Base-by-base conservation (phyloP, 2,113 vertebrate genomes). In the Galeopterus variegatus region DNA sequence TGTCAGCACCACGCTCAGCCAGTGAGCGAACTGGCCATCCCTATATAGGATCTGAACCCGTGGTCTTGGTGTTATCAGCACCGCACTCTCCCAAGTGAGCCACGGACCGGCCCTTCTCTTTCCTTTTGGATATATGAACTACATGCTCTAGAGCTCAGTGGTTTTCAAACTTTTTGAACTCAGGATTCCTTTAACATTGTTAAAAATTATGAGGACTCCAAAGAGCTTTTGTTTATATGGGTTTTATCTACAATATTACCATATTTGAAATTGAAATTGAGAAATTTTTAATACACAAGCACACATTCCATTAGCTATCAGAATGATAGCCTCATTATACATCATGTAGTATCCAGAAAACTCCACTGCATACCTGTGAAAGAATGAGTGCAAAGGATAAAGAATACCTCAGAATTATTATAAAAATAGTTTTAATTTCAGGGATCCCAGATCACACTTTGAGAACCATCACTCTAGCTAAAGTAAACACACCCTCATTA, bases 201-300 rank as follows among this genome's bases (percentile, higher is more conserved):
- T 86, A 67, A 67, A 67, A 67, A 67, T 67, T 67, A 67, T 17
- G 48, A 70, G 36, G 56, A 84, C 1, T 18, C 75, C 8, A 58
- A 95, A 56, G 18, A 93, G 58, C 41, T 94, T 91, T 92, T 36
- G 13, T 77, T 90, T 89, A 85, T 54, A 72, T 10, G 50, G 5
- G 17, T 54, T 88, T 95, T 69, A 81, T 83, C 76, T 94, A 69
- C 26, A 19, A 72, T 67, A 90, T 45, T 67, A 95, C n/a, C 67
- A 54, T 28, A 88, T 65, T 88, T 98, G 3, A 94, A 90, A 97
- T 79, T 86, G 91, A 67, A 94, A 79, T 50, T n/a, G 19, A 85
- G 28, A 90, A 86, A 64, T 14, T 23, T 69, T 81, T 62, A 80
- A 83, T 64, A 94, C 21, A 96, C 23, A 79, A 75, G 33, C 48